Base-by-base conservation (phyloP, 2,797 vertebrate species). In the Ceyx erithaca region DNA sequence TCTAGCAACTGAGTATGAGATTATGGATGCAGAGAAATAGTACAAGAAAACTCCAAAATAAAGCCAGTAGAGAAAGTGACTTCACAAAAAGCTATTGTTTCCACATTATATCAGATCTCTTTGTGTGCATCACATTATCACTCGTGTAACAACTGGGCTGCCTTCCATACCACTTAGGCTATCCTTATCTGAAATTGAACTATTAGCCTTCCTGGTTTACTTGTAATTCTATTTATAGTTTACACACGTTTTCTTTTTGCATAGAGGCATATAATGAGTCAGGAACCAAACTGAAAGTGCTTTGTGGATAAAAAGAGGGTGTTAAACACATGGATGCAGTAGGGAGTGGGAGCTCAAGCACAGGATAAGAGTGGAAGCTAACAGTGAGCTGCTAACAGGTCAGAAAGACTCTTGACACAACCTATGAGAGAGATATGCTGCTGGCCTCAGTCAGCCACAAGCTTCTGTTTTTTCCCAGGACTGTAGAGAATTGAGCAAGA, bases 401-500 rank as follows among this genome's bases (percentile, higher is more conserved):
- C 33, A 83, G 59, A 79, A 87, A 59, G 55, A 19, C 48, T 25
- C 17, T 66, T 43, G 41, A 35, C 11, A 25, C 4, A 66, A 19
- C 8, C n/a, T 7, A 35, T 0, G n/a, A 25, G 35, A 70, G 59
- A 40, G 33, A 45, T 70, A 13, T 59, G 51, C 54, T 2, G 2
- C 49, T 43, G 31, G 13, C 31, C n/a, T 48, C 43, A 51, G 4
- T 5, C 64, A 93, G 33, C 30, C 87, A 71, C 0, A 0, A 28
- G 35, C 31, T 30, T 55, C 69, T 85, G 77, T 70, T 90, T 76
- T 91, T 72, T 19, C 64, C 92, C 64, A 73, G 75, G 28, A 15
- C 54, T 92, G 41, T 25, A 77, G 45, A 70, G 75, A 69, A 79
- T 4, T 84, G 59, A 93, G 87, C 17, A 84, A 93, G 41, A 94